Base-by-base conservation (phyloP, 2,797 vertebrate genomes). In the Cyprinodon diabolis region DNA sequence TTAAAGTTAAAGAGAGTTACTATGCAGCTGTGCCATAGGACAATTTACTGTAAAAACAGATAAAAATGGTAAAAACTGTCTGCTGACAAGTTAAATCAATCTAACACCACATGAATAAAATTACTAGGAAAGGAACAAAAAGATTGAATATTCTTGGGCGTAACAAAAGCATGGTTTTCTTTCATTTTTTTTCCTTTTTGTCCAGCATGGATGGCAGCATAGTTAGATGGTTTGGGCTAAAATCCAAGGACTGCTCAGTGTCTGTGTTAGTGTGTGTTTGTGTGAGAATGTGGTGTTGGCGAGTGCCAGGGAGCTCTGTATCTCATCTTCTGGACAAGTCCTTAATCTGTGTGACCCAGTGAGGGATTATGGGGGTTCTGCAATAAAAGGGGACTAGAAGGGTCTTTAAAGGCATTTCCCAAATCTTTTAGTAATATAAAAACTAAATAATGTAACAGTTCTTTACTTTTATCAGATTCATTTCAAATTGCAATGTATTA, bases 311-410 rank as follows among this genome's bases (percentile, higher is more conserved):
- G 69, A 84, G 81, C 78, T 78, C 85, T 89, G 91, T 90, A 86
- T 90, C 84, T 93, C 89, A 91, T 92, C 83, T 90, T 87, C 86
- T 89, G 86, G 78, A 94, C 89, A 84, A 84, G 91, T 74, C 77
- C 88, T 92, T 93, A 92, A 94, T 94, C 91, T 92, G 86, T 75
- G 86, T 88, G 91, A 92, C 84, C 93, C 89, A 90, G 85, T 78
- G 48, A 84, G 80, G 88, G 92, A 94, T 93, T 92, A 90, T 84
- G 86, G 83, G 76, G 82, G 84, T 81, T 86, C 74, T 80, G 77
- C 68, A 76, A 75, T 86, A 80, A 78, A 80, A 76, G 14, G 30
- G 69, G 77, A 73, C 77, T 75, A 79, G 58, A 87, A 84, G 79
- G 19, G 4, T 21, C 35, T 40, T 21, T 19, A 49, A 49, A 49